Evolutionary conservation across 1,140 invertebrate species (phyloP).

Genomic region (Drosophila rhopaloa): DNA sequence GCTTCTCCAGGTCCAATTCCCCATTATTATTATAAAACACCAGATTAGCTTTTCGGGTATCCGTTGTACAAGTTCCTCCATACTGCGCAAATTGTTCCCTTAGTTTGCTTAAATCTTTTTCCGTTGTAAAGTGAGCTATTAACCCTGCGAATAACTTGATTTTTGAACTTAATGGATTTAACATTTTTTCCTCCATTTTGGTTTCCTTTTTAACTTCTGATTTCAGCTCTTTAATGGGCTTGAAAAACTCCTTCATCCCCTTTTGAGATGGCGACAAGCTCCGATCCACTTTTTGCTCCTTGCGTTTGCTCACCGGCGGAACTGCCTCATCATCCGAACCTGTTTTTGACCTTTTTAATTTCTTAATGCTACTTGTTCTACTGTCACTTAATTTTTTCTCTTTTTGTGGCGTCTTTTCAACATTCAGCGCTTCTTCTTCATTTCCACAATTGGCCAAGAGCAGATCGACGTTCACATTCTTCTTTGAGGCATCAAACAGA

Average conservation of each 20-base stretch:
- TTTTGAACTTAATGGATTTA: background rate
- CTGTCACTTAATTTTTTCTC: background rate
- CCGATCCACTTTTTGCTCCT: conserved; percentile 17
- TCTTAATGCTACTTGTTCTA: conserved; percentile 32
- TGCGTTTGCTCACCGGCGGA: conserved; percentile 19
- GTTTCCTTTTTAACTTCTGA: background rate
- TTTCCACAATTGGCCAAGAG: conserved; percentile 76
- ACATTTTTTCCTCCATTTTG: conserved; percentile 2
- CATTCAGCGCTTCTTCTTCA: conserved; percentile 1
- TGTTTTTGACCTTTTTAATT: conserved; percentile 29
- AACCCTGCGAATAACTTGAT: conserved; percentile 51
- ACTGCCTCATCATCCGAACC: conserved; percentile 31
- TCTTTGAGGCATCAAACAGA: conserved; percentile 89
- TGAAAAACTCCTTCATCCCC: conserved; percentile 39
- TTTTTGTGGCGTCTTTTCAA: conserved; percentile 56
- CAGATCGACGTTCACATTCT: conserved; percentile 88
- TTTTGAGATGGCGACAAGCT: conserved; percentile 12
- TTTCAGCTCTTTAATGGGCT: conserved; percentile 12
- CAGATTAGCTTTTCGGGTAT: conserved; percentile 44
- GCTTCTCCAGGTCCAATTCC: conserved; percentile 17
- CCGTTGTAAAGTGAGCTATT: conserved; percentile 49
- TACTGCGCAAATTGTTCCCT: conserved; percentile 46
- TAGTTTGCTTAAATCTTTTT: conserved; percentile 1
- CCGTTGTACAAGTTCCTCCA: conserved; percentile 43
- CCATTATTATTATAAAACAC: conserved; percentile 38